Conservation (phyloP, 1,140 invertebrate genomes). For the Trichonephila clavipes region DNA sequence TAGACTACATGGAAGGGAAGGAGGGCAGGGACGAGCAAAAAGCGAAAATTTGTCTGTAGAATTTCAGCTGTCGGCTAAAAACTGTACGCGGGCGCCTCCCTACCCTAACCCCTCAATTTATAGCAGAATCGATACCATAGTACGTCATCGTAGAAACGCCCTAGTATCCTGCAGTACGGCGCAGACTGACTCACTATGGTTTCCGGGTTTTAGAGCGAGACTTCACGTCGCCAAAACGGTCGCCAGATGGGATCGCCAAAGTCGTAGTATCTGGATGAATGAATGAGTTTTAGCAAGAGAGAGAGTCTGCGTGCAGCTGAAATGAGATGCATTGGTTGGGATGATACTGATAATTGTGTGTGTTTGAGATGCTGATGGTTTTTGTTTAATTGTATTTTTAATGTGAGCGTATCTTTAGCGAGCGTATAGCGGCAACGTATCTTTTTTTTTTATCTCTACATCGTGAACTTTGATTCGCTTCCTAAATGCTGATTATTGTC, state of each 20-base stretch:
- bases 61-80: conserved; percentile 22
- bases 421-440: too few relatives aligned
- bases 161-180: conserved; percentile 50
- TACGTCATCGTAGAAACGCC: conserved; percentile 70
- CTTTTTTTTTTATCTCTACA: too few relatives aligned
- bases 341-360: too few relatives aligned
- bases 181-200: conserved; percentile 66
- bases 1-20: not conserved
- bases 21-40: not conserved
- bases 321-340: too few relatives aligned
- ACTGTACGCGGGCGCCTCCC: not conserved
- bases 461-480: too few relatives aligned
- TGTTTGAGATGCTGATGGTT: too few relatives aligned
- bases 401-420: too few relatives aligned
- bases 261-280: not conserved
- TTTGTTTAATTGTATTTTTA: too few relatives aligned
- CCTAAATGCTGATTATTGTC: too few relatives aligned
- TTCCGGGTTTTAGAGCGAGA: conserved; percentile 9
- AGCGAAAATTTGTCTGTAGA: conserved; percentile 46
- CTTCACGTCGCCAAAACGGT: not conserved
- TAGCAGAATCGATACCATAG: conserved; percentile 50
- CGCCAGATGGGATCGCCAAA: conserved; percentile 54
- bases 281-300: not conserved
- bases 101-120: not conserved
- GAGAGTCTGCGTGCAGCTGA: not conserved